Base-by-base conservation (phyloP, 2,888 invertebrate species). In the Lithosia quadra region DNA sequence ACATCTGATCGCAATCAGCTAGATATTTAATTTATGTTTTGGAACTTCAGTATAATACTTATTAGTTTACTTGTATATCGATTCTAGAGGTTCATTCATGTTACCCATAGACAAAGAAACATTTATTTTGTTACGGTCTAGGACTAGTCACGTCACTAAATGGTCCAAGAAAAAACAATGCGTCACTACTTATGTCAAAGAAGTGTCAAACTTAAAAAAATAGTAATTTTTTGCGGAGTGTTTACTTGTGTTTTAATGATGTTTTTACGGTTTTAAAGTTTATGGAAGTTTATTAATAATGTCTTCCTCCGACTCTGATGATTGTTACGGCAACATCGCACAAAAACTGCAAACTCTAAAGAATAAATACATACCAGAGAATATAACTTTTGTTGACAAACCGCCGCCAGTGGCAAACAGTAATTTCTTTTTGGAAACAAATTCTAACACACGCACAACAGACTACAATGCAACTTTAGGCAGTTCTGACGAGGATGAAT, bases 221-320 rank as follows among this genome's bases (percentile, higher is more conserved):
- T 9, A 49, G 22, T 22, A 9, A 0, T 21, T 5, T 55, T 0
- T 33, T 57, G 15, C 18, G 15, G 43, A 43, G 43, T 43, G 43
- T 43, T 43, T 43, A 43, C 43, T 43, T 18, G 18, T 18, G 4
- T 18, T 18, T 18, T 43, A 43, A 43, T 49, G 7, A 1, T 24
- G 0, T 13, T 24, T 56, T 10, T 21, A 62, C 18, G 0, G 63
- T 33, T 55, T 55, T 33, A 21, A 9, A 7, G 39, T 56, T 24
- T 28, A 24, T 22, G 36, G n/a, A 43, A 57, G 39, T 57, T 53
- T 58, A 34, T n/a, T 0, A 64, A 73, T 33, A 68, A 88, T 86
- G 86, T 89, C 86, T 73, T 92, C 91, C 0, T 93, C 94, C 0
- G 94, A 92, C 73, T 94, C 94, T 0, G 94, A 94, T 36, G 93